Conservation (phyloP, 2,888 invertebrate species). For the Aromia moschata region DNA sequence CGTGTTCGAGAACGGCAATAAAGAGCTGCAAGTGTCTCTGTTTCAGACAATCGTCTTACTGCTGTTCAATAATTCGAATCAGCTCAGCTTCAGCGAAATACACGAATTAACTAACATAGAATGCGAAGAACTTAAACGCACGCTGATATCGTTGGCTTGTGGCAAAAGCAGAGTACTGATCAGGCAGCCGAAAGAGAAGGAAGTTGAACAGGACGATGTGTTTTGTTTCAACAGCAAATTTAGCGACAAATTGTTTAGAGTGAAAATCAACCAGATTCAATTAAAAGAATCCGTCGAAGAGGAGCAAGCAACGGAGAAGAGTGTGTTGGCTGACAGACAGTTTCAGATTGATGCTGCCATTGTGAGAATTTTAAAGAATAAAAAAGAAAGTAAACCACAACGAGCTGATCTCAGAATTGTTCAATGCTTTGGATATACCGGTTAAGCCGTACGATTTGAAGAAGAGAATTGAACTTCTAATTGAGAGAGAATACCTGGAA, state of each 20-base stretch:
- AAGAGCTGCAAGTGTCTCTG: conserved; percentile 94
- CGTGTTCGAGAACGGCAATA: conserved; percentile 83
- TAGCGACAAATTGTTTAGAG: conserved; percentile 93
- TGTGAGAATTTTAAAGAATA: conserved; percentile 98
- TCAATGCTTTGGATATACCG: conserved; percentile 96
- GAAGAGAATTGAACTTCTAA: conserved; percentile 96
- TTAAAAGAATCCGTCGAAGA: conserved; percentile 86
- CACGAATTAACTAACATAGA: conserved; percentile 89
- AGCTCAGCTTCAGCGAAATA: conserved; percentile 85
- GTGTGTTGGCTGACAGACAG: conserved; percentile 97
- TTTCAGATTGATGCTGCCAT: conserved; percentile 99
- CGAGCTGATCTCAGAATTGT: conserved; percentile 92
- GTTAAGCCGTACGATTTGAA: conserved; percentile 98
- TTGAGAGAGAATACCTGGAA: conserved; percentile 98
- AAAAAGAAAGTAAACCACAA: conserved; percentile 93
- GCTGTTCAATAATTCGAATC: conserved; percentile 88
- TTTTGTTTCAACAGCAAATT: conserved; percentile 85
- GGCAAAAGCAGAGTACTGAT: conserved; percentile 88
- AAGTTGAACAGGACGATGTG: conserved; percentile 85
- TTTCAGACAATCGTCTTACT: conserved; percentile 94
- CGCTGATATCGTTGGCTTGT: conserved; percentile 93
- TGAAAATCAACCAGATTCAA: conserved; percentile 96
- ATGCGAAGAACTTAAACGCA: conserved; percentile 88
- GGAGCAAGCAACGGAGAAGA: conserved; percentile 92
- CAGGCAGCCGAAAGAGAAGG: conserved; percentile 87